These are phyloP conservation scores for Malacosoma neustria DNA, from an alignment of 2,888 invertebrate genomes.

Conservation along the genomic window DNA sequence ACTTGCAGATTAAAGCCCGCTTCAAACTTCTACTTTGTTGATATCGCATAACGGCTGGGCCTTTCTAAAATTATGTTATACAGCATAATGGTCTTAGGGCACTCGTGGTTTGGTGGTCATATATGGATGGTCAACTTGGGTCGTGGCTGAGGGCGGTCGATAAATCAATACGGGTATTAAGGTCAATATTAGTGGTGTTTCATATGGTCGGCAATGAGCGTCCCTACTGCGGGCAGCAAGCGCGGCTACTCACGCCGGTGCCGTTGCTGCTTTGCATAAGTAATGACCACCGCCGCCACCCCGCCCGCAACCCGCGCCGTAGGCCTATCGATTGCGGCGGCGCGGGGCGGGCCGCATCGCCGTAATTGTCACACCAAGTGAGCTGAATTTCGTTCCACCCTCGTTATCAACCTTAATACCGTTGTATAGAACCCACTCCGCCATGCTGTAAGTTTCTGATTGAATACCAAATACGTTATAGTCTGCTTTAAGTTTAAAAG, in stretches of 20 bases:
- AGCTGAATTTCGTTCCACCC: constrained; percentile 54
- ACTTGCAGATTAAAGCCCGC: constrained; percentile 37
- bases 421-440: constrained; percentile 48
- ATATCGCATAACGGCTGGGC: too few species aligned
- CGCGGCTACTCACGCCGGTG: constrained; percentile 26
- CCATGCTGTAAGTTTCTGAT: constrained; percentile 34
- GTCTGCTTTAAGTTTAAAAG: constrained; percentile 69
- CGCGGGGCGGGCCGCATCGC: constrained; percentile 73
- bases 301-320: constrained; percentile 76
- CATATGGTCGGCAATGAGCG: constrained; percentile 7
- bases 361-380: constrained; percentile 73
- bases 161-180: constrained; percentile 26
- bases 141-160: constrained; percentile 16
- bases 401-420: constrained; percentile 59
- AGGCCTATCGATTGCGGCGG: constrained; percentile 82
- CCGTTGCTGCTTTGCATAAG: constrained; percentile 69
- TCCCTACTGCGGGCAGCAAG: constrained; percentile 8
- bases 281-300: constrained; percentile 48
- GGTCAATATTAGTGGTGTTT: constrained; percentile 24
- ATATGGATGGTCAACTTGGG: neutral
- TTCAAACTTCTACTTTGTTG: neutral
- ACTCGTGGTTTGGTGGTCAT: neutral
- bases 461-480: constrained; percentile 67
- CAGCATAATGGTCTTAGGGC: too few species aligned
- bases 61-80: too few species aligned